Evolutionary conservation across 2,113 vertebrate species (phyloP), one percentile per base, ranked within the genome.

Genomic region (Neolamprologus devosi): DNA sequence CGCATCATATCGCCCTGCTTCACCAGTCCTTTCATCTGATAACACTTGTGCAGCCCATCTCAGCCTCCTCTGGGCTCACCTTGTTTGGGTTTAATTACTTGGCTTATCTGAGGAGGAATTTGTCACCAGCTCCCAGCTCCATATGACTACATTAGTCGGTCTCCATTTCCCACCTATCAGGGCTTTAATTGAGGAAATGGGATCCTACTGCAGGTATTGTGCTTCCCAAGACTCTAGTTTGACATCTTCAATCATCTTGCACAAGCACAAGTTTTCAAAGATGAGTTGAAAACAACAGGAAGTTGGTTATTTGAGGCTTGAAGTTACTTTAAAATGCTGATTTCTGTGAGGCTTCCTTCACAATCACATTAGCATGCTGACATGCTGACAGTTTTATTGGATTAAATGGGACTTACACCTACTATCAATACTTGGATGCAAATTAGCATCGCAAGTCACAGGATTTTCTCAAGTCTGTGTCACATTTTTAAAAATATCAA

Each of bases 1-100:
- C 21, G 13, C 87, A 79, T 85, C 80, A 26, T 81, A 82, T 95
- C 83, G 57, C 37, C 45, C 37, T 49, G 37, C 11, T 33, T 86
- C 85, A 79, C 87, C 57, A 10, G 5, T 5, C 51, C 73, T 93
- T 93, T 94, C 85, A 90, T 82, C 84, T 63, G n/a, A 23, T 84
- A 87, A 80, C 82, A 68, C 26, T n/a, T 30, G 12, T 49, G 13
- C 40, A 55, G 80, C 84, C 73, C 33, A 54, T 53, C 54, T 17
- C 68, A 63, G 40, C 51, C 21, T 92, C 84, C 80, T 70, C 45
- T 60, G 54, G 89, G 83, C 83, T 84, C 63, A 73, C 42, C 35
- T 19, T 4, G 28, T 33, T 51, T 28, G 9, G 26, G 19, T 87
- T 92, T 88, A 37, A 79, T 80, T 79, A 78, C 82, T 81, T 40